phyloP scores from a whole-genome alignment of 2,113 vertebrate species.

The Callopanchax toddi region DNA sequence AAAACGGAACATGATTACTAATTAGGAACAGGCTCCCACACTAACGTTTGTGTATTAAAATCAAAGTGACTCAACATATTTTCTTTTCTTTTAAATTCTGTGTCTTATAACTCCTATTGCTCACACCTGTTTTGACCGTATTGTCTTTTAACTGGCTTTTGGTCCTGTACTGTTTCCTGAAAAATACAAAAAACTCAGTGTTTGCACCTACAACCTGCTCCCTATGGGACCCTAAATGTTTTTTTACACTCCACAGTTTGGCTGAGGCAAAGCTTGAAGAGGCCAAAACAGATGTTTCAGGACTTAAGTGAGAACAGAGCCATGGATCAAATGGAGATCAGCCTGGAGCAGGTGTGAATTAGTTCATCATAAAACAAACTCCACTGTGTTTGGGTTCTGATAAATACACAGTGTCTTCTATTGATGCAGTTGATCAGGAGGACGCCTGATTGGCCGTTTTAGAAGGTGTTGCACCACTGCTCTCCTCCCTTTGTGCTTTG shows the following conservation, averaged over 20 bases:
- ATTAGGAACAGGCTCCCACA: slow-evolving; percentile 40
- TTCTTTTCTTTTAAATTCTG: slow-evolving; percentile 16
- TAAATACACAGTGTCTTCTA: neutral
- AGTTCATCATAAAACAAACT: slow-evolving; percentile 24
- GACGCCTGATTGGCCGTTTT: no score
- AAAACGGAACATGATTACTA: slow-evolving; percentile 48
- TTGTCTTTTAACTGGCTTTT: slow-evolving; percentile 18
- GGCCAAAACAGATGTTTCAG: slow-evolving; percentile 66
- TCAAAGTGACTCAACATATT: slow-evolving; percentile 24
- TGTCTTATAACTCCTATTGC: slow-evolving; percentile 6
- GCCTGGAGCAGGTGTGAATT: slow-evolving; percentile 54
- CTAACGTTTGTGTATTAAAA: slow-evolving; percentile 34
- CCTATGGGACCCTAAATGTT: slow-evolving; percentile 40
- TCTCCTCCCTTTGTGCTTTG: neutral
- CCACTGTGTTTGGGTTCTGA: neutral
- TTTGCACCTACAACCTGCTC: slow-evolving; percentile 46
- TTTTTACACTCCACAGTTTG: slow-evolving; percentile 47
- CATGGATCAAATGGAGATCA: slow-evolving; percentile 27
- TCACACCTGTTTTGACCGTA: slow-evolving; percentile 11
- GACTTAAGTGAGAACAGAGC: slow-evolving; percentile 46
- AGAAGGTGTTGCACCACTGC: neutral
- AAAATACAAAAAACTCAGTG: slow-evolving; percentile 48
- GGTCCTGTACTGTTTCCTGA: slow-evolving; percentile 39
- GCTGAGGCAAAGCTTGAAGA: slow-evolving; percentile 25
- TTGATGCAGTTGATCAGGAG: neutral